Evolutionary conservation across 2,113 vertebrate species (phyloP).

Genomic region (Corythornis cristatus): DNA sequence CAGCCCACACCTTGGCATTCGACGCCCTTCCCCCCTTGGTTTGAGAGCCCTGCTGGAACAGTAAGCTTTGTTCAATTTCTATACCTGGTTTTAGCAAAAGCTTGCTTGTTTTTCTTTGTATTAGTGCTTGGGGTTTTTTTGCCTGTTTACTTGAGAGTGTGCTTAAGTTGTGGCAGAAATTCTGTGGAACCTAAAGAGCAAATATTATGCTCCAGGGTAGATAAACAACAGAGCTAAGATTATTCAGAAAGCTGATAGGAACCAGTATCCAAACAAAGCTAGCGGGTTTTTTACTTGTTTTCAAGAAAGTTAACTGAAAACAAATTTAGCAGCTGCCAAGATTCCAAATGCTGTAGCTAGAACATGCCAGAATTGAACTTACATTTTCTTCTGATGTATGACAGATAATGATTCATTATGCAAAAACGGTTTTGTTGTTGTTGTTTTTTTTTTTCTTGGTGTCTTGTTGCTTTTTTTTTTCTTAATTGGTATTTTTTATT

Average conservation of each 20-base stretch:
- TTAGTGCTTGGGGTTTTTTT: neutral
- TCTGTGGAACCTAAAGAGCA: neutral
- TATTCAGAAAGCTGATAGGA: neutral
- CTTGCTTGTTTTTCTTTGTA: neutral
- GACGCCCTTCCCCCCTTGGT: rapidly evolving
- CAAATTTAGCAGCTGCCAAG: neutral
- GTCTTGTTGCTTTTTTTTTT: too few relatives aligned
- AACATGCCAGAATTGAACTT: neutral
- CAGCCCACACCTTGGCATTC: neutral
- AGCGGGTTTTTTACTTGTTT: neutral
- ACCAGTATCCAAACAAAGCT: neutral
- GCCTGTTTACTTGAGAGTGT: neutral
- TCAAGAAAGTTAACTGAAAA: neutral
- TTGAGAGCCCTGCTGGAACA: neutral
- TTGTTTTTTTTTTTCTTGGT: too few relatives aligned
- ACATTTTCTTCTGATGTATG: neutral
- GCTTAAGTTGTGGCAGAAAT: neutral
- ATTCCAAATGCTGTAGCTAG: neutral
- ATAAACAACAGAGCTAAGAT: neutral
- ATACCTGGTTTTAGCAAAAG: neutral
- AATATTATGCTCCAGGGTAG: neutral
- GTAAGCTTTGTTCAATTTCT: neutral
- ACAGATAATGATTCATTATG: constrained; percentile 11
- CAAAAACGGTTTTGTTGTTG: neutral
- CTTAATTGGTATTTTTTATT: too few relatives aligned